Conservation (phyloP, 1,140 invertebrate species). For the Bombus sibiricus region DNA sequence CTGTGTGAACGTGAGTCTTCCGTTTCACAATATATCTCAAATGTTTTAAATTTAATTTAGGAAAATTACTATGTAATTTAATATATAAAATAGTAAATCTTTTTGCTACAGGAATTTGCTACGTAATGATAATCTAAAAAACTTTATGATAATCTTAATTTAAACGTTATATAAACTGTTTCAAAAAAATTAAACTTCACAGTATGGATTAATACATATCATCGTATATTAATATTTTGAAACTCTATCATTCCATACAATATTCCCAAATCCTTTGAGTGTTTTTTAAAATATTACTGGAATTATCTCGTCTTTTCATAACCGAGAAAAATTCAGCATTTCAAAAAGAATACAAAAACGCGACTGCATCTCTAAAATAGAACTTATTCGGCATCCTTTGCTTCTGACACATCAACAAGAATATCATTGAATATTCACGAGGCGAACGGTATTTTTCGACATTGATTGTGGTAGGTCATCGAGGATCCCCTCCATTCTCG, state of each 20-base stretch:
- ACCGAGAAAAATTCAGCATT: background rate
- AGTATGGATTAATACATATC: background rate
- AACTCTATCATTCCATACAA: too few species aligned
- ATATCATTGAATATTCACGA: slow-evolving; percentile 16
- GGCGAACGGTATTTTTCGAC: slow-evolving; percentile 11
- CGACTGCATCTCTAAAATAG: background rate
- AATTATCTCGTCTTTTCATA: background rate
- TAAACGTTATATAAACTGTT: background rate
- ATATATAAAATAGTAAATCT: too few species aligned
- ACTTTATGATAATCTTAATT: background rate
- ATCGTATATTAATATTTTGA: background rate
- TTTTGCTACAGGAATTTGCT: too few species aligned
- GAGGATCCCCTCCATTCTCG: background rate
- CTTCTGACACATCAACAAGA: background rate
- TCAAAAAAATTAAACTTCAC: too few species aligned
- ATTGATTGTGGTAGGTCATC: slow-evolving; percentile 40
- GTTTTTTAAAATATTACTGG: background rate
- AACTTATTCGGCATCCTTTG: slow-evolving; percentile 3
- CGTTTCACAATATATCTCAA: too few species aligned
- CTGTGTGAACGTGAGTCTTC: background rate
- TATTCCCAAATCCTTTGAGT: background rate
- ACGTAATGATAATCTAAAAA: too few species aligned
- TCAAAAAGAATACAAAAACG: background rate
- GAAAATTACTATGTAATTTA: too few species aligned
- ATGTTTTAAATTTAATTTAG: too few species aligned